phyloP scores from a whole-genome alignment of 1,140 invertebrate species.

The Chrysomallon squamiferum region DNA sequence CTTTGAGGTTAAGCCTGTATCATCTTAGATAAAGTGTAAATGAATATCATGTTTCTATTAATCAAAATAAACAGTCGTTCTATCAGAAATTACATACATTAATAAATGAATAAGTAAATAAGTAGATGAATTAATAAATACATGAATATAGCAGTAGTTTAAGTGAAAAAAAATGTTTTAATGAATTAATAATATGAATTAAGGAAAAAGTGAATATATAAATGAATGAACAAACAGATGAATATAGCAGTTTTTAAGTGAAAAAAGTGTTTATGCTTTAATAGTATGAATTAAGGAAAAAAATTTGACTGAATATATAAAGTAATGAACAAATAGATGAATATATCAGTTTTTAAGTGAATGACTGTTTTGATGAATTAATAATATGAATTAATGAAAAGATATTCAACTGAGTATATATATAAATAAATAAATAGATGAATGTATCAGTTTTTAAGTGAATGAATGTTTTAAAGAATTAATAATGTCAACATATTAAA shows the following conservation, averaged over 20 bases:
- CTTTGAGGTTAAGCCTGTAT: too few species aligned
- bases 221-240: neutral
- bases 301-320: neutral
- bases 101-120: neutral
- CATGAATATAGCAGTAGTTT: neutral
- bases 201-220: neutral
- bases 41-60: too few species aligned
- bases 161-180: neutral
- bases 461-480: neutral
- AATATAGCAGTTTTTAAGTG: neutral
- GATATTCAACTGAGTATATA: neutral
- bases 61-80: too few species aligned
- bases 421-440: neutral
- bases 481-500: neutral
- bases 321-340: neutral
- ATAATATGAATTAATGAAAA: neutral
- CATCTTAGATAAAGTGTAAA: too few species aligned
- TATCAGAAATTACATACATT: neutral
- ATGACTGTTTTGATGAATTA: neutral
- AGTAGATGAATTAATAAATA: neutral
- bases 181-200: neutral
- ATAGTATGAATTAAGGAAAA: neutral
- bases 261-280: too few species aligned
- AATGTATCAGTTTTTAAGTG: neutral
- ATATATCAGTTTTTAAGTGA: neutral